Evolutionary conservation across 2,888 invertebrate genomes (phyloP).

Genomic region (Rhodophaea formosa): DNA sequence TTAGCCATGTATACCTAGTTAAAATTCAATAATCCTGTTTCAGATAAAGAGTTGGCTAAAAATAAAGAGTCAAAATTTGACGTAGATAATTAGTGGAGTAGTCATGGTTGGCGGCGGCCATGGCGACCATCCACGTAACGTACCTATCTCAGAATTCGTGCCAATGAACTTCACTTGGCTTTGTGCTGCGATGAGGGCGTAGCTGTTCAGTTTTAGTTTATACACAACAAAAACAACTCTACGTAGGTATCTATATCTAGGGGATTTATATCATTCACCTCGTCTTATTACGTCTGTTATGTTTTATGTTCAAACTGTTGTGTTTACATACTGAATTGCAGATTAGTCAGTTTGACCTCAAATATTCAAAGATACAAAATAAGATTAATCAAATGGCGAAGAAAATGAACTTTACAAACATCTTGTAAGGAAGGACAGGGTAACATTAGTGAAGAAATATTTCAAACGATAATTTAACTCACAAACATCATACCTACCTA

Average conservation of each 20-base stretch:
- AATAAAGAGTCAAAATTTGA: conserved; percentile 20
- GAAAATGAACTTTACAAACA: too few relatives aligned
- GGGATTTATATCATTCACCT: conserved; percentile 1
- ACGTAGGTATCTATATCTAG: conserved; percentile 28
- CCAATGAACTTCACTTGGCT: conserved; percentile 72
- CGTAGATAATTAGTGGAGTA: conserved; percentile 47
- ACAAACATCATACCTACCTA: not conserved
- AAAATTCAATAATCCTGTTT: not conserved
- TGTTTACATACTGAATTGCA: not conserved
- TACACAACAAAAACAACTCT: conserved; percentile 46
- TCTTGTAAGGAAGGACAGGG: too few relatives aligned
- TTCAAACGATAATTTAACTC: not conserved
- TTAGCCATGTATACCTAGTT: not conserved
- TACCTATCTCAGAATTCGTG: conserved; percentile 51
- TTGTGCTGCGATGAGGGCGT: conserved; percentile 49
- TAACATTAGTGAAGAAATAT: not conserved
- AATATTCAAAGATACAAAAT: not conserved
- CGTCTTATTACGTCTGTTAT: conserved; percentile 3
- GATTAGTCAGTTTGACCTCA: not conserved
- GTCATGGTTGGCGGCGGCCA: conserved; percentile 57
- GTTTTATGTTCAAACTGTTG: not conserved
- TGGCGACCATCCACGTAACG: conserved; percentile 48
- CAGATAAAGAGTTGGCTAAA: conserved; percentile 4
- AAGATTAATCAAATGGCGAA: too few relatives aligned
- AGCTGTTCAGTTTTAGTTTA: conserved; percentile 46